phyloP scores from a whole-genome alignment of 2,113 vertebrate genomes.

The Coracopsis vasa region DNA sequence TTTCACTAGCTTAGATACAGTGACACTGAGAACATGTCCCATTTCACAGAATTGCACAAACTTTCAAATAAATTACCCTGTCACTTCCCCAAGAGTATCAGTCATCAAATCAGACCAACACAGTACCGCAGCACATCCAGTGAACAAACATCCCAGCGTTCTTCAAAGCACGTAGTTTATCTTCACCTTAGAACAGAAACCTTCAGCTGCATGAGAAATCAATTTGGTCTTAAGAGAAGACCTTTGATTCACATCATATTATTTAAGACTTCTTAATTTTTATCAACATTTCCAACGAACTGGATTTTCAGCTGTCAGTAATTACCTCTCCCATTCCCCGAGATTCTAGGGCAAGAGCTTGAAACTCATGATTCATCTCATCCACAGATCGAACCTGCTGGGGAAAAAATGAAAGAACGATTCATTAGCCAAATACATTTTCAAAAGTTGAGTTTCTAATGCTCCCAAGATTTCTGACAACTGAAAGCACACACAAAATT shows the following conservation, averaged over 20 bases:
- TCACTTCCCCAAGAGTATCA: background rate
- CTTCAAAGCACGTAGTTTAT: background rate
- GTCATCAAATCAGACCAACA: background rate
- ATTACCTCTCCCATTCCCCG: slow-evolving; percentile 98
- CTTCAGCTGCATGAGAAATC: background rate
- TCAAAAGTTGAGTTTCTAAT: background rate
- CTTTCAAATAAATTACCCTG: background rate
- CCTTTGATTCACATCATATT: background rate
- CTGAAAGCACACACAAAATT: background rate
- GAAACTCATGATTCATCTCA: slow-evolving; percentile 99
- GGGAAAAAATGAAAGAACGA: background rate
- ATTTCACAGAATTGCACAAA: background rate
- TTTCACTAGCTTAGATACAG: background rate
- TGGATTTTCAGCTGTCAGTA: slow-evolving; percentile 11
- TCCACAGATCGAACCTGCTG: slow-evolving; percentile 88
- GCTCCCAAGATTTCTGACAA: background rate
- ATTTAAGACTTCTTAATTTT: background rate
- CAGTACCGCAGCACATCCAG: background rate
- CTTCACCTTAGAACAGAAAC: background rate
- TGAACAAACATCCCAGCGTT: background rate
- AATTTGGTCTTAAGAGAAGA: background rate
- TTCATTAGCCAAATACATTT: background rate
- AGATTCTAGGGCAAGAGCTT: slow-evolving; percentile 97
- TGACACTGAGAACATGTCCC: background rate
- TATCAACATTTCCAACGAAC: background rate